Percentiles rank a stretch among this genome's conserved stretches.
Evolutionary conservation across 2,113 vertebrate species (phyloP).

Genomic region (Pionites leucogaster): DNA sequence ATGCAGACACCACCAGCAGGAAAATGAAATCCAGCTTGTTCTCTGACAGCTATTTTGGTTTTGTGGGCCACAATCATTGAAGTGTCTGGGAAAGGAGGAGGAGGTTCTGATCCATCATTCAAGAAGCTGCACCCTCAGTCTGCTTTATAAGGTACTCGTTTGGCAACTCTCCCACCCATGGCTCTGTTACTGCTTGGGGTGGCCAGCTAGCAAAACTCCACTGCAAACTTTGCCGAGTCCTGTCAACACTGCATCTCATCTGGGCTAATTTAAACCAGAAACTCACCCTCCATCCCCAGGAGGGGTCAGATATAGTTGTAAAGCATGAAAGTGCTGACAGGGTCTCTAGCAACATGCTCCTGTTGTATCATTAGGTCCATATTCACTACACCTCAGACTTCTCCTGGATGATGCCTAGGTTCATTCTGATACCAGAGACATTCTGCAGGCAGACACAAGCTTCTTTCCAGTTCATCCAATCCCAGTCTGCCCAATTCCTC

Average conservation of each 20-base stretch:
- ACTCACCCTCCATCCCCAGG: constrained; percentile 1
- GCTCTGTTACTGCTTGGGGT: background rate
- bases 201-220: background rate
- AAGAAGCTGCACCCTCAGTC: background rate
- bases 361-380: constrained; percentile 44
- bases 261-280: constrained; percentile 66
- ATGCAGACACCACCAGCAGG: background rate
- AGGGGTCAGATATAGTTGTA: constrained; percentile 63
- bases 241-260: constrained; percentile 59
- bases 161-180: background rate
- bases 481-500: background rate
- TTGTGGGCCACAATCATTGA: background rate
- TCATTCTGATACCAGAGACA: background rate
- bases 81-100: background rate
- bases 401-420: background rate
- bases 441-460: background rate
- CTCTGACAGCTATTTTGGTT: background rate
- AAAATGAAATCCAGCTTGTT: constrained; percentile 9
- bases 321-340: constrained; percentile 59
- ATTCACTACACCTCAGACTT: background rate
- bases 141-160: background rate
- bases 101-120: background rate
- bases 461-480: background rate
- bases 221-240: constrained; percentile 11
- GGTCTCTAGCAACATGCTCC: constrained; percentile 24